Conservation (phyloP, 2,113 vertebrate genomes). For the Aspidoscelis tigris region DNA sequence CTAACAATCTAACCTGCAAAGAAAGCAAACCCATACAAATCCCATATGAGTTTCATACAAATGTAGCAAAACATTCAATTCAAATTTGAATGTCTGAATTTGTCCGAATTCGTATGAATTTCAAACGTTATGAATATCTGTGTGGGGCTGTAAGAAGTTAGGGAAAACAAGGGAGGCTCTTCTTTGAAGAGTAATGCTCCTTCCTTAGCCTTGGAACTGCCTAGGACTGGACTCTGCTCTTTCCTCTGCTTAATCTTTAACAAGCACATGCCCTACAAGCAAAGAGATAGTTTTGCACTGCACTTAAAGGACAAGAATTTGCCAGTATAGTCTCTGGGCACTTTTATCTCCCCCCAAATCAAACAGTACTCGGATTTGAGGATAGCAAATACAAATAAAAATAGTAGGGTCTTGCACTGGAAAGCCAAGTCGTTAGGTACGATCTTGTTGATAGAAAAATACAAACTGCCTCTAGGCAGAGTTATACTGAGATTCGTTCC, state of each 20-base stretch:
- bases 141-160: neutral
- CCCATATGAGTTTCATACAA: no score
- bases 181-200: neutral
- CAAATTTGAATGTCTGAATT: no score
- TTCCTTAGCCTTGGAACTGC: neutral
- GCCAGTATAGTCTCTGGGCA: slow-evolving; percentile 16
- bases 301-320: slow-evolving; percentile 32
- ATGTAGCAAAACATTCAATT: no score
- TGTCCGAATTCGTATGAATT: no score
- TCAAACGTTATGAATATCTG: no score
- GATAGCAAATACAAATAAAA: neutral
- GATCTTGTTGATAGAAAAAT: slow-evolving; percentile 54
- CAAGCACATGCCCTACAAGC: slow-evolving; percentile 25
- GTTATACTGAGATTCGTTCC: neutral
- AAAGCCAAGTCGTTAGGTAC: slow-evolving; percentile 44
- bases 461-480: neutral
- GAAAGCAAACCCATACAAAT: no score
- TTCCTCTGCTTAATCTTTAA: slow-evolving; percentile 17
- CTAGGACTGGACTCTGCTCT: neutral
- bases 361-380: neutral
- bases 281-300: neutral
- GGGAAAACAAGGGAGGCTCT: neutral
- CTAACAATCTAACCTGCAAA: no score
- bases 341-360: neutral
- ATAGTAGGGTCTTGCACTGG: slow-evolving; percentile 53